These are phyloP conservation scores for Dolomedes plantarius DNA, from an alignment of 2,888 invertebrate species.

Conservation along the genomic window DNA sequence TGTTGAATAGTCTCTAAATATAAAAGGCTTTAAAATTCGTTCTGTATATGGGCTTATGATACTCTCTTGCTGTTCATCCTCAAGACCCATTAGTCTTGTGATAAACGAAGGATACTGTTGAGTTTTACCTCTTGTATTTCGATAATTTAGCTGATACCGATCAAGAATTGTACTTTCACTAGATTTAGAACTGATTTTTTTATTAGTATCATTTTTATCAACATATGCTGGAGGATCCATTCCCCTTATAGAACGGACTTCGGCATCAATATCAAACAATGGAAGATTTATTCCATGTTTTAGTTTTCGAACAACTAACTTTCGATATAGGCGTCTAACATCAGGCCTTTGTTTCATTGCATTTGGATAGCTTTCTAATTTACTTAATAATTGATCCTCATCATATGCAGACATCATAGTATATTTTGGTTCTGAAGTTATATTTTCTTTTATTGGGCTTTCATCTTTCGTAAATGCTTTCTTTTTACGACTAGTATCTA, in stretches of 20 bases:
- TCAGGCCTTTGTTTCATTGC: slow-evolving; percentile 75
- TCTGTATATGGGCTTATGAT: slow-evolving; percentile 78
- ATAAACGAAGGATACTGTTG: slow-evolving; percentile 75
- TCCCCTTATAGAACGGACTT: slow-evolving; percentile 74
- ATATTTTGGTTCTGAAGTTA: slow-evolving; percentile 26
- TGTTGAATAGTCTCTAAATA: slow-evolving; percentile 83
- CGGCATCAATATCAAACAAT: slow-evolving; percentile 80
- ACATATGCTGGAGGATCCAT: slow-evolving; percentile 52
- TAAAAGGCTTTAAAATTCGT: slow-evolving; percentile 87
- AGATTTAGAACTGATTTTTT: background rate
- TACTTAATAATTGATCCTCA: slow-evolving; percentile 78
- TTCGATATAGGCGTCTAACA: slow-evolving; percentile 80
- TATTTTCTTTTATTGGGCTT: slow-evolving; percentile 23
- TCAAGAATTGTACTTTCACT: slow-evolving; percentile 27
- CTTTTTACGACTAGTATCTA: slow-evolving; percentile 47
- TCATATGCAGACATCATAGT: slow-evolving; percentile 79
- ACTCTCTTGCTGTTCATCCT: slow-evolving; percentile 76
- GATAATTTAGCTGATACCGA: slow-evolving; percentile 20
- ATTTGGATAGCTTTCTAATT: slow-evolving; percentile 73
- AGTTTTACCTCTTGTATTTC: background rate
- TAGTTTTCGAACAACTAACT: slow-evolving; percentile 80
- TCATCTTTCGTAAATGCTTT: slow-evolving; percentile 71
- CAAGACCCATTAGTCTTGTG: slow-evolving; percentile 76
- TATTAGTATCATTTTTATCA: too few relatives aligned
- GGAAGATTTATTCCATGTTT: slow-evolving; percentile 80